Evolutionary conservation across 2,888 invertebrate species (phyloP).

Genomic region (Phorcus lineatus): DNA sequence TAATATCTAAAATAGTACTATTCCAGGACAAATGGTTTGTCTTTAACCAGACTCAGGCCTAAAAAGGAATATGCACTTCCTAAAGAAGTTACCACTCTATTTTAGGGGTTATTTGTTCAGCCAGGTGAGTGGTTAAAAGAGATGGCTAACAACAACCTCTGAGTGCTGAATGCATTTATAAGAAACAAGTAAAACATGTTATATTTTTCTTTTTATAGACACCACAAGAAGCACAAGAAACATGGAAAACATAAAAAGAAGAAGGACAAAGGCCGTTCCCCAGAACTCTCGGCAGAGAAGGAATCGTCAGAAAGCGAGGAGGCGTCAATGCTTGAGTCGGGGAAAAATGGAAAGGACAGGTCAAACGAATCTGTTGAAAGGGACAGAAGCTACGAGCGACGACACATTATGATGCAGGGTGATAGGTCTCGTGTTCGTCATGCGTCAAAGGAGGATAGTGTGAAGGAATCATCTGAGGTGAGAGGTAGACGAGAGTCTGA

Average conservation of each 20-base stretch:
- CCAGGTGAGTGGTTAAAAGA: too few relatives aligned
- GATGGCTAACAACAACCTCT: too few relatives aligned
- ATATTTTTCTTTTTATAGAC: neutral
- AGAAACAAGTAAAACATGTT: too few relatives aligned
- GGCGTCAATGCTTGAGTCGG: constrained; percentile 30
- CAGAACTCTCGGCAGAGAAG: constrained; percentile 14
- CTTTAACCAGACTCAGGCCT: too few relatives aligned
- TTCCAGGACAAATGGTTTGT: too few relatives aligned
- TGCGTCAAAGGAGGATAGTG: neutral
- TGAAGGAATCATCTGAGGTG: too few relatives aligned
- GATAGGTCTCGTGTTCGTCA: neutral
- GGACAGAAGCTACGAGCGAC: neutral
- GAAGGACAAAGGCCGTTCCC: constrained; percentile 50
- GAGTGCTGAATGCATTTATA: too few relatives aligned
- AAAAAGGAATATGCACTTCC: too few relatives aligned
- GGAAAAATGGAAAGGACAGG: constrained; percentile 31
- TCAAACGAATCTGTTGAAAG: neutral
- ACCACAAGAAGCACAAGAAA: constrained; percentile 43
- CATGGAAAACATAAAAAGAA: constrained; percentile 54
- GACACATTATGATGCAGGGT: neutral
- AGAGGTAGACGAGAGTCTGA: too few relatives aligned
- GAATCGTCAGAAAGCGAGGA: constrained; percentile 30
- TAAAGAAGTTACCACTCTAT: too few relatives aligned
- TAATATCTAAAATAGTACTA: too few relatives aligned
- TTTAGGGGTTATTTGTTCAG: too few relatives aligned